Evolutionary conservation across 2,113 vertebrate species (phyloP).

Genomic region (Malurus melanocephalus): DNA sequence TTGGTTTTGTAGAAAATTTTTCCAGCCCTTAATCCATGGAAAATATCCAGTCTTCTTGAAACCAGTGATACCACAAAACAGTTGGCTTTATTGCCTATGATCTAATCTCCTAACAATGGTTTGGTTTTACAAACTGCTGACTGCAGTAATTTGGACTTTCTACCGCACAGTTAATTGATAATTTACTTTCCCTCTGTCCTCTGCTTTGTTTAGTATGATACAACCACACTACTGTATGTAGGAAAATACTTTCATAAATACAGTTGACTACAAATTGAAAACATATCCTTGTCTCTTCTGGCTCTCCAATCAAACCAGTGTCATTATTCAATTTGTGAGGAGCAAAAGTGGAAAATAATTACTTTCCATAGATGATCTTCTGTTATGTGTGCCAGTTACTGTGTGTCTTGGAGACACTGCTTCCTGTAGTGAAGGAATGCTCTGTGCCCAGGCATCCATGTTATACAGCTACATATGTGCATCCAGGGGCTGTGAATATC

Average conservation of each 20-base stretch:
- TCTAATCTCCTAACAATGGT: slow-evolving; percentile 43
- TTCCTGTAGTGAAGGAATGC: neutral
- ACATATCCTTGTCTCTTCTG: slow-evolving; percentile 33
- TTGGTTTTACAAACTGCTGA: slow-evolving; percentile 62
- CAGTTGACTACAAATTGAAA: slow-evolving; percentile 21
- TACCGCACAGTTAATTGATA: slow-evolving; percentile 45
- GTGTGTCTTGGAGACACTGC: neutral
- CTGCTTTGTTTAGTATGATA: slow-evolving; percentile 9
- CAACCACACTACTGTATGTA: slow-evolving; percentile 1
- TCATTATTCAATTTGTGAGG: neutral
- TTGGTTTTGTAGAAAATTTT: slow-evolving; percentile 18
- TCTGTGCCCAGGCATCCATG: neutral
- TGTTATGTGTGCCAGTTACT: neutral
- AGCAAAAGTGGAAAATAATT: neutral
- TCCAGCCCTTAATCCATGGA: slow-evolving; percentile 7
- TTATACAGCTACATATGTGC: neutral
- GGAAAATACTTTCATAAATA: slow-evolving; percentile 57
- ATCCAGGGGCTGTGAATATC: neutral
- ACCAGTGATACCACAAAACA: slow-evolving; percentile 30
- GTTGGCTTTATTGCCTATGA: slow-evolving; percentile 48
- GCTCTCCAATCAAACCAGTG: slow-evolving; percentile 43
- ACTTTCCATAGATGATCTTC: neutral
- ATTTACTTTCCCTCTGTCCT: slow-evolving; percentile 33
- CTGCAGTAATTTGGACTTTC: neutral
- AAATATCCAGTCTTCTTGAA: slow-evolving; percentile 17